Percentiles rank a stretch among this genome's conserved stretches.
Evolutionary conservation across 2,797 vertebrate genomes (phyloP).

Genomic region (Pagetopsis macropterus): DNA sequence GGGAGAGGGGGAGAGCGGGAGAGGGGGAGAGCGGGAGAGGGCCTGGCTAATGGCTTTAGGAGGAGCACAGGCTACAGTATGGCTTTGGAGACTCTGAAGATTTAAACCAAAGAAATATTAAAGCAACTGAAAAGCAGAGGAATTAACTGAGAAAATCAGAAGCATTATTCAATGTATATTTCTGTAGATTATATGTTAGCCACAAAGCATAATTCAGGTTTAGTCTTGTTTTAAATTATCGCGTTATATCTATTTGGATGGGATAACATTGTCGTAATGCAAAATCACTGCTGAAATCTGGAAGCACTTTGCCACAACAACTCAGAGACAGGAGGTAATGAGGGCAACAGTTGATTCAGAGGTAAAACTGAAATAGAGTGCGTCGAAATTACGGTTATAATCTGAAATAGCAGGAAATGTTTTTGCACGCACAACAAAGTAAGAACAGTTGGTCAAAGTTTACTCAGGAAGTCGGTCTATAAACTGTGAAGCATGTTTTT

Average conservation of each 20-base stretch:
- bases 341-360: slow-evolving; percentile 7
- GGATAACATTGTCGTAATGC: not conserved
- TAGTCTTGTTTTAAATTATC: not conserved
- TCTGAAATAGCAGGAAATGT: slow-evolving; percentile 34
- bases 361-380: not conserved
- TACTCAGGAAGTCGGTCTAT: slow-evolving; percentile 9
- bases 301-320: not conserved
- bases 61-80: slow-evolving; percentile 36
- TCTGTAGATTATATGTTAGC: not conserved
- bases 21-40: slow-evolving; percentile 4
- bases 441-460: slow-evolving; percentile 13
- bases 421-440: slow-evolving; percentile 8
- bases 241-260: not conserved
- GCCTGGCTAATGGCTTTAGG: slow-evolving; percentile 64
- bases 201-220: not conserved
- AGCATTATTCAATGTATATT: slow-evolving; percentile 19
- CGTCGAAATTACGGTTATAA: slow-evolving; percentile 20
- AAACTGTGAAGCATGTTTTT: slow-evolving; percentile 13
- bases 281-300: slow-evolving; percentile 1
- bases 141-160: slow-evolving; percentile 8
- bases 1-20: slow-evolving; percentile 8
- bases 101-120: slow-evolving; percentile 28
- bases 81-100: slow-evolving; percentile 39
- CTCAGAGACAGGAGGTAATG: slow-evolving; percentile 8
- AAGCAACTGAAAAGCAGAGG: slow-evolving; percentile 16